A percentile compares a stretch with the other conserved stretches of the same genome.
Evolutionary conservation across 2,888 invertebrate genomes (phyloP).

Genomic region (Latrodectus hesperus): DNA sequence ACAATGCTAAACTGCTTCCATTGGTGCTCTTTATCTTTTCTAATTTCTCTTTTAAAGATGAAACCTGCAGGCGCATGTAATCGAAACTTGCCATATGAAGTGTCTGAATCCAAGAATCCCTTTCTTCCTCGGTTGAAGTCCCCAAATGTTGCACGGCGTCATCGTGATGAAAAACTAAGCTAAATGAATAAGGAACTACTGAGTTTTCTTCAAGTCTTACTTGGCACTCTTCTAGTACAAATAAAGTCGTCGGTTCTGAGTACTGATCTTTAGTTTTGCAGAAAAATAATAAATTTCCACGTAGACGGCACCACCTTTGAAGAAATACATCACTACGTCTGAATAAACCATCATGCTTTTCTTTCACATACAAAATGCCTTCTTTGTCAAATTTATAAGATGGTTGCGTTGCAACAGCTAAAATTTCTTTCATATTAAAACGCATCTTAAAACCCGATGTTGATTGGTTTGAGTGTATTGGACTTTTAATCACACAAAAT

Average conservation of each 20-base stretch:
- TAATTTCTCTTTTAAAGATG: conserved; percentile 76
- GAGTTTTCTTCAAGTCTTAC: conserved; percentile 81
- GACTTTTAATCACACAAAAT: no score
- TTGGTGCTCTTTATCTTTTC: conserved; percentile 62
- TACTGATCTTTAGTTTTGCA: conserved; percentile 77
- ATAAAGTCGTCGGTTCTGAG: conserved; percentile 90
- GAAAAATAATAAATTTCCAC: conserved; percentile 90
- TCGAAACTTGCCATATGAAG: conserved; percentile 90
- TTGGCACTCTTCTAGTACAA: conserved; percentile 90
- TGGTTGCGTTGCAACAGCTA: conserved; percentile 88
- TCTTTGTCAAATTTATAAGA: conserved; percentile 93
- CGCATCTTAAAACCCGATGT: conserved; percentile 80
- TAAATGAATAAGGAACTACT: conserved; percentile 86
- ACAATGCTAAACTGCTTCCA: conserved; percentile 22
- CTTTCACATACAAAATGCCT: conserved; percentile 88
- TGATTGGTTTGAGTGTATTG: no score
- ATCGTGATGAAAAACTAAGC: conserved; percentile 76
- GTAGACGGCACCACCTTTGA: conserved; percentile 91
- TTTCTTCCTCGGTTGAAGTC: conserved; percentile 85
- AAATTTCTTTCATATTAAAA: conserved; percentile 91
- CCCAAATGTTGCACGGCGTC: conserved; percentile 84
- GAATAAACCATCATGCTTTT: conserved; percentile 93
- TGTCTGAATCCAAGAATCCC: conserved; percentile 89
- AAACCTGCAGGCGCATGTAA: conserved; percentile 85
- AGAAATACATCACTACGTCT: conserved; percentile 88